Conservation (phyloP, 2,888 invertebrate species). For the Hipparchia semele region DNA sequence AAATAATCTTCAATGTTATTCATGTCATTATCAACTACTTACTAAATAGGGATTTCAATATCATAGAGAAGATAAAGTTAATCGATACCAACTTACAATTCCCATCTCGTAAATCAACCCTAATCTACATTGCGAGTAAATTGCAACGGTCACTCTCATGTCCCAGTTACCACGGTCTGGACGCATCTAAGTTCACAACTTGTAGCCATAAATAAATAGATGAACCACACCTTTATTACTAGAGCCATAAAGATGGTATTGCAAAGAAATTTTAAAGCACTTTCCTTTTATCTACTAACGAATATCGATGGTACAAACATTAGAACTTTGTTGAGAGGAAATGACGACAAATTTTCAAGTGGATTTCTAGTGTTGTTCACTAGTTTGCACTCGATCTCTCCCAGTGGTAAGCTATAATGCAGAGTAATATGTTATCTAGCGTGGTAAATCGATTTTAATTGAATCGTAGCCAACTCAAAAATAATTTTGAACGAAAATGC, state of each 20-base stretch:
- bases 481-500: too few species aligned
- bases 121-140: conserved; percentile 38
- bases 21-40: conserved; percentile 11
- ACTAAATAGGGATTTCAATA: conserved; percentile 5
- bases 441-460: background rate
- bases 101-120: conserved; percentile 33
- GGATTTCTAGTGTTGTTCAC: conserved; percentile 15
- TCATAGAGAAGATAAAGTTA: conserved; percentile 21
- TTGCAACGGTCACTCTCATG: conserved; percentile 41
- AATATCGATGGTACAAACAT: conserved; percentile 36
- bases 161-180: conserved; percentile 41
- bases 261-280: conserved; percentile 15
- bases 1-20: background rate
- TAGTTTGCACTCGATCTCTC: conserved; percentile 17
- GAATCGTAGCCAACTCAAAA: background rate
- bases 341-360: conserved; percentile 33
- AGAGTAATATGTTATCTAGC: background rate
- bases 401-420: conserved; percentile 3
- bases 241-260: conserved; percentile 26
- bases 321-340: conserved; percentile 34
- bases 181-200: conserved; percentile 28
- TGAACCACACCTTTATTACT: conserved; percentile 22
- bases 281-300: conserved; percentile 39
- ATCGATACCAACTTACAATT: conserved; percentile 32
- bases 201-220: conserved; percentile 17